A percentile compares a stretch with the other conserved stretches of the same genome.
These are phyloP conservation scores for Oreohelix idahoensis DNA, from an alignment of 1,140 invertebrate genomes.

Conservation along the genomic window DNA sequence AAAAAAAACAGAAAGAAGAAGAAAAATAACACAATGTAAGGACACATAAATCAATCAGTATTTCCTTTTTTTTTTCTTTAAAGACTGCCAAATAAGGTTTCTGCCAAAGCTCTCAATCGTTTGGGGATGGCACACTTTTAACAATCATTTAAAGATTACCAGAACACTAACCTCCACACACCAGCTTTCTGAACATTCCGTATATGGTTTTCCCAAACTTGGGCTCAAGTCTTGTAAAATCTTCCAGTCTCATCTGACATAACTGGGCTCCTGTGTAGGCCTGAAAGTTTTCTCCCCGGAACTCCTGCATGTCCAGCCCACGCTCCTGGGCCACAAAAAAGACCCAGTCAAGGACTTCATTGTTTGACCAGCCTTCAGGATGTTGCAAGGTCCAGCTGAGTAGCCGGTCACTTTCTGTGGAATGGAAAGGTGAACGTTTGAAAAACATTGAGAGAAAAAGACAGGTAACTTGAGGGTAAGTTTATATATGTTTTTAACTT, in stretches of 20 bases:
- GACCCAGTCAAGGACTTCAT: slow-evolving; percentile 64
- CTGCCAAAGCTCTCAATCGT: too few species aligned
- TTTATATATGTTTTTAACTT: too few species aligned
- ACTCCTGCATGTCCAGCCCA: slow-evolving; percentile 53
- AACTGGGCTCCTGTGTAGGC: slow-evolving; percentile 58
- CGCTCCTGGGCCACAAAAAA: slow-evolving; percentile 57
- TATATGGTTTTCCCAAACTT: slow-evolving; percentile 60
- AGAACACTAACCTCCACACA: slow-evolving; percentile 12
- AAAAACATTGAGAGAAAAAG: too few species aligned
- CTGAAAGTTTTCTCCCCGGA: slow-evolving; percentile 66
- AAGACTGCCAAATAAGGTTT: too few species aligned
- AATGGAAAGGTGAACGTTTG: too few species aligned
- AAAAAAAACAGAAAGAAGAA: too few species aligned
- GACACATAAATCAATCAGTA: too few species aligned
- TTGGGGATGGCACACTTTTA: too few species aligned
- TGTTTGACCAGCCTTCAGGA: slow-evolving; percentile 59
- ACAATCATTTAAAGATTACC: neutral
- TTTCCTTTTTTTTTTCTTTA: too few species aligned
- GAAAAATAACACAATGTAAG: too few species aligned
- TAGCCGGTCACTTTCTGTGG: slow-evolving; percentile 32
- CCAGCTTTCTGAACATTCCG: slow-evolving; percentile 52
- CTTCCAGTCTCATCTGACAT: slow-evolving; percentile 58
- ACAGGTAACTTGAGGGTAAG: too few species aligned
- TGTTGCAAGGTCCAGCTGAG: slow-evolving; percentile 58
- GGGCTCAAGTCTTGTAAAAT: slow-evolving; percentile 59